A percentile compares a stretch with the other conserved stretches of the same genome.
Conservation (phyloP, 2,888 invertebrate genomes). For the Ditylenchus weischeri region DNA sequence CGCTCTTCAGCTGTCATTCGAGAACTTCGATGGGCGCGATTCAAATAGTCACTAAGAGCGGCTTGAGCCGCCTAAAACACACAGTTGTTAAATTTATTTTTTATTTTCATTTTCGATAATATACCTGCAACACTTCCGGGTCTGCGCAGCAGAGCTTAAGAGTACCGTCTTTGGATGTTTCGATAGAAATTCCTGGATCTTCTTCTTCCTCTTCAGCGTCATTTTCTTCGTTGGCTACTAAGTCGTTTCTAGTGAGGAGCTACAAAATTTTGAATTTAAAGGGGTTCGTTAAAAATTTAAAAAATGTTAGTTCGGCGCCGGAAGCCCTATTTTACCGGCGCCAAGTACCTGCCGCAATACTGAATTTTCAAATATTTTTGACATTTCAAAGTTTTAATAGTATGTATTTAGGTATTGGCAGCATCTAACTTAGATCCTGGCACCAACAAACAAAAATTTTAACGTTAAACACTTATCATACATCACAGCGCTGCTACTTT, state of each 20-base stretch:
- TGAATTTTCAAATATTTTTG: too few species aligned
- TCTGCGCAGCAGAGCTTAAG: conserved; percentile 51
- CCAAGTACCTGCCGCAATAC: too few species aligned
- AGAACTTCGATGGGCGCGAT: conserved; percentile 28
- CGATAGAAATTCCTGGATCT: conserved; percentile 42
- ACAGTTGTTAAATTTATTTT: neutral
- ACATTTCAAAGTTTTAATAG: too few species aligned
- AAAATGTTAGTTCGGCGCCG: too few species aligned
- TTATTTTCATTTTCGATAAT: too few species aligned
- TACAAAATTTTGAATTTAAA: neutral
- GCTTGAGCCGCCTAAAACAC: conserved; percentile 48
- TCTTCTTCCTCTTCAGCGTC: conserved; percentile 27
- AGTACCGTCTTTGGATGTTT: conserved; percentile 48
- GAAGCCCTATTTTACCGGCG: too few species aligned
- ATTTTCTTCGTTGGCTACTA: conserved; percentile 28
- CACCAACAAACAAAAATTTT: too few species aligned
- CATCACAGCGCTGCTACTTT: too few species aligned
- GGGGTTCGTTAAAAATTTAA: too few species aligned
- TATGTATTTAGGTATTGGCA: too few species aligned
- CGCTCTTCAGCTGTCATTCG: conserved; percentile 44
- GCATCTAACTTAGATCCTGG: too few species aligned
- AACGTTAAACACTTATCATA: too few species aligned
- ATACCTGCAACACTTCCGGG: conserved; percentile 40
- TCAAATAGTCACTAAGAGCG: conserved; percentile 47
- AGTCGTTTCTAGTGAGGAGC: neutral